These are phyloP conservation scores for Microcebus ravelobensis DNA, from an alignment of 2,113 vertebrate species.

Conservation along the genomic window DNA sequence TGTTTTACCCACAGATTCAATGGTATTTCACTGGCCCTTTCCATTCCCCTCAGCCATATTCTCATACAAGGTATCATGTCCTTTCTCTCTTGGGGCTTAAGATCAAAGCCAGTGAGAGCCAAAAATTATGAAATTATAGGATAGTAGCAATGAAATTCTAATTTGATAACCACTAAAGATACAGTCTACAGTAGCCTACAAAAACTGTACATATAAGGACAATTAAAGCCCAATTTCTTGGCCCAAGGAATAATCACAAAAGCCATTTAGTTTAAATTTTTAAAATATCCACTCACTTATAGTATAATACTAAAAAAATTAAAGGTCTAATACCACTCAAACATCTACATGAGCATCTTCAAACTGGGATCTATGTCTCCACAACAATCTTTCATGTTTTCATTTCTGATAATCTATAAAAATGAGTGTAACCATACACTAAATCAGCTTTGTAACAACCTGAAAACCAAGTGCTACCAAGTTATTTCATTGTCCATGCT, in stretches of 20 bases:
- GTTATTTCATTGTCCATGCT: not conserved
- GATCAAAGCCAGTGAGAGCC: not conserved
- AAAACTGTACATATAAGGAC: not conserved
- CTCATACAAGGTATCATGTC: not conserved
- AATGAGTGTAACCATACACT: not conserved
- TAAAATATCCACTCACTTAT: not conserved
- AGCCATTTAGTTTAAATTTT: not conserved
- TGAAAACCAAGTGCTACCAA: constrained; percentile 1
- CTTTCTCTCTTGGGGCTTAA: not conserved
- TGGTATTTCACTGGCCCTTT: not conserved
- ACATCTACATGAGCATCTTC: constrained; percentile 2
- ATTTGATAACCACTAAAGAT: not conserved
- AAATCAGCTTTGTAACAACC: constrained; percentile 26
- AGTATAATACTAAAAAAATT: constrained; percentile 10
- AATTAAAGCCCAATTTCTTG: not conserved
- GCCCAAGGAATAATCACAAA: not conserved
- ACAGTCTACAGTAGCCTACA: not conserved
- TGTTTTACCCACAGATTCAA: constrained; percentile 22
- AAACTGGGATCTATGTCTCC: not conserved
- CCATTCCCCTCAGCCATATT: not conserved
- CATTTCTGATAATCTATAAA: constrained; percentile 19
- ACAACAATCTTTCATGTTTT: not conserved
- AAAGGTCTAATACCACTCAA: constrained; percentile 18
- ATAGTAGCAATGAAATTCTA: constrained; percentile 27
- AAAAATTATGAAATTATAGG: constrained; percentile 11